Base-by-base conservation (phyloP, 2,888 invertebrate species). In the Opisthograptis luteolata region DNA sequence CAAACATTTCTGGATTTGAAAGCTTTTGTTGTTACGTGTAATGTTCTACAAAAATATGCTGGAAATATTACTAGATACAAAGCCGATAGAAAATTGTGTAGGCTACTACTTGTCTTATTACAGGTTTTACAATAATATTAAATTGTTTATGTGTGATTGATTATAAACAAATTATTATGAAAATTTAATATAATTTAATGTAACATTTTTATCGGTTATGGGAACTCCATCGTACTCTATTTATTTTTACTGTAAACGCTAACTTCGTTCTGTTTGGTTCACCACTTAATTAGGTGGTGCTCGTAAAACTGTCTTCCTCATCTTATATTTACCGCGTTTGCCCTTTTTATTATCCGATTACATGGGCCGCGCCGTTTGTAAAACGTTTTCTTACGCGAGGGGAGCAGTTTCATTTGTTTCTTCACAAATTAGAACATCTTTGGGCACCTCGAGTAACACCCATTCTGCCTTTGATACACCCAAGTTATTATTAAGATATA, bases 261-360 rank as follows among this genome's bases (percentile, higher is more conserved):
- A 81, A 75, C 75, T 86, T 81, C 79, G 76, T 84, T 84, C 81
- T 86, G 81, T 84, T 84, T 84, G 81, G 85, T 84, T 87, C 85
- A 84, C 89, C 89, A 84, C 90, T 90, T 90, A 90, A 90, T 90
- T 90, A 90, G 90, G 87, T 84, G 82, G 78, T 77, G 87, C 81
- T 90, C 90, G 90, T 90, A 90, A 90, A 90, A 90, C 90, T 90
- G 90, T 90, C 90, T 90, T 89, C 87, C 89, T 90, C 90, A 89
- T 90, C 90, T 89, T 88, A 89, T 90, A 90, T 90, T 90, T 90
- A 90, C 89, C 88, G 87, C 88, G 88, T 88, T 89, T 87, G 89
- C 89, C 90, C 90, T 89, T 90, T 90, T 90, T 90, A 90, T 89
- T 90, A 90, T 89, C 84, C 90, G 90, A 90, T 90, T 89, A 90